Base-by-base conservation (phyloP, 2,888 invertebrate species). In the Pediacus dermestoides region DNA sequence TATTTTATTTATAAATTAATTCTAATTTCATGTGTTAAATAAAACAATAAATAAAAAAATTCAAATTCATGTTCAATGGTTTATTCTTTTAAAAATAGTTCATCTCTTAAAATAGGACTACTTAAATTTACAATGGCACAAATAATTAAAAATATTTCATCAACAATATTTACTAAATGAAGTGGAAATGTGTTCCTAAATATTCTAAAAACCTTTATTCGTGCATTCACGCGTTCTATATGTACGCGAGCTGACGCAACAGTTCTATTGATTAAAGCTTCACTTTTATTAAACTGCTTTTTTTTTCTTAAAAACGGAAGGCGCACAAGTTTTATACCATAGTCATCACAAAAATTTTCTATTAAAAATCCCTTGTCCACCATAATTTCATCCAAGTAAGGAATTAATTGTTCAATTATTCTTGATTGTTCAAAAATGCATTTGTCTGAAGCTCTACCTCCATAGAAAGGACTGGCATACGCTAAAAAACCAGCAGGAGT, bases 381-480 rank as follows among this genome's bases (percentile, higher is more conserved):
- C 21, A 18, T 18, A 18, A 18, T 18, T 6, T 18, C 6, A 18
- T 18, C 21, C n/a, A 18, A 6, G 21, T 18, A n/a, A 18, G 6
- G 21, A 7, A 7, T n/a, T n/a, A 18, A 18, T n/a, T 18, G 21
- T 18, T 18, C 6, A 18, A 18, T 18, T 18, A 18, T 18, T 7
- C n/a, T 18, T 6, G 21, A 18, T 11, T 52, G 37, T 9, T 48
- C 42, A 27, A 55, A 53, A n/a, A 53, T 50, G 4, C 27, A 38
- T 16, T 52, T 50, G 34, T 55, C 52, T 1, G 50, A 50, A 1
- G 39, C 32, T 23, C 50, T 25, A 7, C 53, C 55, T 10, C 48
- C 50, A 36, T 42, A 52, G 1, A 52, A 23, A 27, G 36, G 16
- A 26, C 53, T 52, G 12, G 51, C 27, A 34, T 47, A 49, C 2